Evolutionary conservation across 2,797 vertebrate genomes (phyloP).

Genomic region (Mastacembelus armatus): DNA sequence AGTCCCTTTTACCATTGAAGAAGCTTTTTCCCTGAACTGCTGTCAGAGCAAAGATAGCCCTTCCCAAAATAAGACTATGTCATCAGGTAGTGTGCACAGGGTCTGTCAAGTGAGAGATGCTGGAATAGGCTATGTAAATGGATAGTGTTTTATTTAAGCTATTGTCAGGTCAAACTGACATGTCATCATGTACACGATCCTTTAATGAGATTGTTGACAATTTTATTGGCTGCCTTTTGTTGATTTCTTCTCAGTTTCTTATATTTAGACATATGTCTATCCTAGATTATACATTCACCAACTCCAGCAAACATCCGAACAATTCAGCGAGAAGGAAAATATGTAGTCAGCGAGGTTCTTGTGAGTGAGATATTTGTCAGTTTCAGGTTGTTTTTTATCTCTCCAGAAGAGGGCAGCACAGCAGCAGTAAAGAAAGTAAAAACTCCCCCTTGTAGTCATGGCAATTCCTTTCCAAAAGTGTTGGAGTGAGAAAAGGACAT

Average conservation of each 20-base stretch:
- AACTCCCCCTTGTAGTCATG: slow-evolving; percentile 57
- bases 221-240: not conserved
- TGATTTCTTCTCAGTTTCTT: not conserved
- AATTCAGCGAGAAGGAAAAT: not conserved
- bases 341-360: slow-evolving; percentile 1
- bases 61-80: slow-evolving; percentile 64
- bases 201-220: slow-evolving; percentile 8
- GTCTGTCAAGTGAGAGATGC: slow-evolving; percentile 18
- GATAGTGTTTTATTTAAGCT: slow-evolving; percentile 20
- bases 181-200: not conserved
- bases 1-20: slow-evolving; percentile 29
- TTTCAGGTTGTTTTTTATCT: not conserved
- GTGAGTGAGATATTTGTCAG: not conserved
- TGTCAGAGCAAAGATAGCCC: slow-evolving; percentile 52
- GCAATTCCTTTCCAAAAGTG: slow-evolving; percentile 61
- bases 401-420: slow-evolving; percentile 84
- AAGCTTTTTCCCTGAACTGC: slow-evolving; percentile 13
- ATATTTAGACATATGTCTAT: not conserved
- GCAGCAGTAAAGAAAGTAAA: slow-evolving; percentile 65
- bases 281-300: not conserved
- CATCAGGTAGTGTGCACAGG: slow-evolving; percentile 29
- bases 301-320: not conserved
- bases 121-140: slow-evolving; percentile 37
- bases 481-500: slow-evolving; percentile 58
- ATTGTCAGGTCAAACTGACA: slow-evolving; percentile 3